Percentiles rank a stretch among this genome's conserved stretches.
phyloP scores from a whole-genome alignment of 2,888 invertebrate genomes.

The Abscondita cerata region DNA sequence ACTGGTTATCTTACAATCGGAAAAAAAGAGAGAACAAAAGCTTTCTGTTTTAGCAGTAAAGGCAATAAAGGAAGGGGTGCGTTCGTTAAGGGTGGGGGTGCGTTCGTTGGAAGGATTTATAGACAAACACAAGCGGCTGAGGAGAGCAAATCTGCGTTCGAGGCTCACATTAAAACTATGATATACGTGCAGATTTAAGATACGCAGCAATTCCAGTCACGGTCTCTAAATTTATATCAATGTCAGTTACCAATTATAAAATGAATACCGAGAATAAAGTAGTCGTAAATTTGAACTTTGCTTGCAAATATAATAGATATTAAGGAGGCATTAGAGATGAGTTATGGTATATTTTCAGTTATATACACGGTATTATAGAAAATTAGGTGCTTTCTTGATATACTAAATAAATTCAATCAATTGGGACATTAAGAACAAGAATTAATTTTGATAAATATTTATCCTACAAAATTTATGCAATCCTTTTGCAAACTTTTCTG shows the following conservation, averaged over 20 bases:
- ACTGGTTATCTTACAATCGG: conserved; percentile 19
- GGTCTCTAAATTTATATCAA: conserved; percentile 61
- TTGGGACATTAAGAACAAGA: not conserved
- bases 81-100: conserved; percentile 42
- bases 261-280: conserved; percentile 54
- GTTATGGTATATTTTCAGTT: conserved; percentile 30
- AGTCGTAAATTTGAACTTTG: conserved; percentile 58
- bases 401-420: conserved; percentile 9
- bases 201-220: conserved; percentile 59
- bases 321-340: conserved; percentile 45
- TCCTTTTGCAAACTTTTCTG: too few species aligned
- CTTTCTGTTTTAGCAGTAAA: conserved; percentile 42
- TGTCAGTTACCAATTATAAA: conserved; percentile 61
- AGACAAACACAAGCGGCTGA: conserved; percentile 57
- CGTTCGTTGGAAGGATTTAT: conserved; percentile 58
- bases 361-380: conserved; percentile 15
- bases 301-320: conserved; percentile 57
- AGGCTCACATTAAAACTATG: conserved; percentile 60
- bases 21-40: conserved; percentile 29
- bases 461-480: too few species aligned
- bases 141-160: conserved; percentile 56
- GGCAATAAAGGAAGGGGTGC: conserved; percentile 51
- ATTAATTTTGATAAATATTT: not conserved
- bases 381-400: conserved; percentile 12
- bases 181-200: conserved; percentile 60